A percentile compares a stretch with the other conserved stretches of the same genome.
These are phyloP conservation scores for Ceratosolen solmsi DNA, from an alignment of 1,140 invertebrate species.

Conservation along the genomic window DNA sequence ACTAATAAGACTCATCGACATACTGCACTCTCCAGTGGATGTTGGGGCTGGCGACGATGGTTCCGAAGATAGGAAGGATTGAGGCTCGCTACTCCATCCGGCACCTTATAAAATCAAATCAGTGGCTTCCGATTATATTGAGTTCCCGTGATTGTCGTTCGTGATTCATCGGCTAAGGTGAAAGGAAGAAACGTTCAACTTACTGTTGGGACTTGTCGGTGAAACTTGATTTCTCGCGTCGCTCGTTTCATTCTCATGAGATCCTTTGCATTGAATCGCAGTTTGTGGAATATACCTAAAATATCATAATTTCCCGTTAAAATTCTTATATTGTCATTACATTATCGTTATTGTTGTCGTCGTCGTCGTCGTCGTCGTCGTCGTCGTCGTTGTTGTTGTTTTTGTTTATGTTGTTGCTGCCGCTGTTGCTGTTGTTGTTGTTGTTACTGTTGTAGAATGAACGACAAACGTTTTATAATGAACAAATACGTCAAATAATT, in stretches of 20 bases:
- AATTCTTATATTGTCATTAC: neutral
- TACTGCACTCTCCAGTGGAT: constrained; percentile 77
- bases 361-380: no score
- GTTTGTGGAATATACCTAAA: constrained; percentile 64
- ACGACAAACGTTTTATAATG: neutral
- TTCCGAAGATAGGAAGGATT: constrained; percentile 77
- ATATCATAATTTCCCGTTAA: neutral
- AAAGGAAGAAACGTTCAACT: constrained; percentile 47
- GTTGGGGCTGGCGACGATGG: constrained; percentile 80
- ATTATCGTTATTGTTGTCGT: no score
- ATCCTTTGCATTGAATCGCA: constrained; percentile 64
- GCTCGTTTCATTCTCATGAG: constrained; percentile 61
- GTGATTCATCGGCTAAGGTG: no score
- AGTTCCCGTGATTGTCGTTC: no score
- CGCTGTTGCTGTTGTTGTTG: no score
- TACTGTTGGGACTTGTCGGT: constrained; percentile 72
- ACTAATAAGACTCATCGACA: constrained; percentile 78
- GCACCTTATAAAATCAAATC: constrained; percentile 56
- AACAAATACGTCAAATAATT: constrained; percentile 22
- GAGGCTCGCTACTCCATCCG: constrained; percentile 76
- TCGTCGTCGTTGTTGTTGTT: no score
- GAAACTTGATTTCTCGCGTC: constrained; percentile 68
- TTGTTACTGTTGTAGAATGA: no score
- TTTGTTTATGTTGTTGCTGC: no score
- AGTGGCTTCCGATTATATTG: neutral